These are phyloP conservation scores for Gallinago stenura DNA, from an alignment of 2,797 vertebrate species.

Conservation along the genomic window DNA sequence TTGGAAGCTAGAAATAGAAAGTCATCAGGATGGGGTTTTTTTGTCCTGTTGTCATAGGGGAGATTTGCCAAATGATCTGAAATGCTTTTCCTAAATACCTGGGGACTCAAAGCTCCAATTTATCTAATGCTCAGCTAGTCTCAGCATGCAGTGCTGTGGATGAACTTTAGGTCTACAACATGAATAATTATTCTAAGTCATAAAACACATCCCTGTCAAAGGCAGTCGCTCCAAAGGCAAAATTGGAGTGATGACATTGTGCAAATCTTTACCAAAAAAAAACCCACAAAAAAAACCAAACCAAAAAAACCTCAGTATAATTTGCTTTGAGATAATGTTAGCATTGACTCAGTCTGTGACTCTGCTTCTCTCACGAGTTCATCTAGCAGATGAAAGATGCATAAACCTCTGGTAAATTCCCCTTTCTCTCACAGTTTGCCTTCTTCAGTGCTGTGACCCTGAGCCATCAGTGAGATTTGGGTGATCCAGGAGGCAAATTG, in stretches of 20 bases:
- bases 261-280: not conserved
- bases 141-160: not conserved
- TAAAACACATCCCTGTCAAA: not conserved
- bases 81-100: not conserved
- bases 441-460: not conserved
- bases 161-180: not conserved
- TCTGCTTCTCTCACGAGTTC: not conserved
- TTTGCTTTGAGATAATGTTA: not conserved
- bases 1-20: constrained; percentile 31
- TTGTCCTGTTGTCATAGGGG: not conserved
- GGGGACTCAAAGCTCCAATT: not conserved
- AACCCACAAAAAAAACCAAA: not conserved
- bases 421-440: not conserved
- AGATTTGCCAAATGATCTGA: not conserved
- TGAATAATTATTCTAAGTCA: not conserved
- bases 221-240: not conserved
- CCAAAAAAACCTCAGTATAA: not conserved
- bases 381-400: not conserved
- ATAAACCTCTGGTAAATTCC: not conserved
- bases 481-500: not conserved
- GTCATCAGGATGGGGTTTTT: not conserved
- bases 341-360: not conserved
- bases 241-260: not conserved
- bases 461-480: not conserved
- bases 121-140: not conserved